Conservation (phyloP, 2,888 invertebrate genomes). For the Leistus spinibarbis region DNA sequence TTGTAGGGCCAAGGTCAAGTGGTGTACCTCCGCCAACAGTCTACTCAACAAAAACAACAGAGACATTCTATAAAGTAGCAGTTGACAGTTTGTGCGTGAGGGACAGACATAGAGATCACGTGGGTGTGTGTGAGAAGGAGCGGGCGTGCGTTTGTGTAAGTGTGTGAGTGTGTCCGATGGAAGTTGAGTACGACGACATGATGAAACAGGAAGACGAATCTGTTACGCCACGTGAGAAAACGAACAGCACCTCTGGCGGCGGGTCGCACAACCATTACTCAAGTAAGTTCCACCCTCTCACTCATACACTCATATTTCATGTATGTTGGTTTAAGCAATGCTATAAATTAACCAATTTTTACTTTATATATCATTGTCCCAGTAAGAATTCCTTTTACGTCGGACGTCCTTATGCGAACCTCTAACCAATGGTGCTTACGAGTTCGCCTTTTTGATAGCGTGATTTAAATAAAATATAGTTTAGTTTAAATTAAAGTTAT, state of each 20-base stretch:
- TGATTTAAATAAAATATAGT: too few relatives aligned
- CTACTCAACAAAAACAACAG: not conserved
- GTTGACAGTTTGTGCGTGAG: not conserved
- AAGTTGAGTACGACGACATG: constrained; percentile 37
- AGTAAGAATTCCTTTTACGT: too few relatives aligned
- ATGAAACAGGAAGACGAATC: constrained; percentile 37
- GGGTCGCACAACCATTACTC: constrained; percentile 33
- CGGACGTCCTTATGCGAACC: too few relatives aligned
- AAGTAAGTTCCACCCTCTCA: too few relatives aligned
- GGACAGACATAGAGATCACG: not conserved
- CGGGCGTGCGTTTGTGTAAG: not conserved
- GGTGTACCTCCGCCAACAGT: not conserved
- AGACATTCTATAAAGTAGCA: too few relatives aligned
- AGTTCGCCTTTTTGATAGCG: too few relatives aligned
- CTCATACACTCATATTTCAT: too few relatives aligned
- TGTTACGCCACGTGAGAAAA: constrained; percentile 28
- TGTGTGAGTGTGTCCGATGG: constrained; percentile 23
- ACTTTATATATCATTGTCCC: too few relatives aligned
- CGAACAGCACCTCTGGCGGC: constrained; percentile 14
- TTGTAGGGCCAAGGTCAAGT: not conserved
- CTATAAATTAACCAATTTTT: too few relatives aligned
- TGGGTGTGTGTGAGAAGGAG: not conserved
- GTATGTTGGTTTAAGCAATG: too few relatives aligned
- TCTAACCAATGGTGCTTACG: too few relatives aligned
- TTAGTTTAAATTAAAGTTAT: too few relatives aligned